Evolutionary conservation across 23 tunicate genomes (phyloP), one percentile per base, ranked within the genome.

Genomic region (Styela clava): DNA sequence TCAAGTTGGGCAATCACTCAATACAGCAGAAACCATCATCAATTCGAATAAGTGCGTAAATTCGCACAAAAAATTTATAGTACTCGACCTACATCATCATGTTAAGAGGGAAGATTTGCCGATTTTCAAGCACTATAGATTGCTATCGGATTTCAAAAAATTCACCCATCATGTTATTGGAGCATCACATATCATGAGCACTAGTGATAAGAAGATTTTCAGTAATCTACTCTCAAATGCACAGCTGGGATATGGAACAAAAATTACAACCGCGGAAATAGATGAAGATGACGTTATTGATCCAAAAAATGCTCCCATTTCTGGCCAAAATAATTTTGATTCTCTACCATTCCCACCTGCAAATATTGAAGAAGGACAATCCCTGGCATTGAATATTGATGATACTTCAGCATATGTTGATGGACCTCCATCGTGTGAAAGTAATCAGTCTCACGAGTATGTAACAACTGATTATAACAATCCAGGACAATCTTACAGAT

Each of bases 191-290:
- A 24, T 24, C 30, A 33, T 0, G 0, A 28, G 30, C 19, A 36
- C 30, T 0, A n/a, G 29, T 24, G 70, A 65, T 24, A 65, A 65
- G 70, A 65, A 65, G 18, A 27, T 65, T 3, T 65, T 65, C 31
- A 3, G 9, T 3, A 65, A 65, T 65, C 31, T 65, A 65, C 70
- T 65, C 18, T 65, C 70, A 27, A 65, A 65, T 65, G 70, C 70
- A 18, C 70, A 65, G 31, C 70, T 65, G 30, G 70, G 70, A 5
- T 65, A 65, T 27, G 31, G 16, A 3, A 24, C 29, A 9, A 65
- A 24, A 18, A 65, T 65, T 65, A 24, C 70, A 65, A 27, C 7
- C 16, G 9, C 30, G 5, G 70, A 65, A 7, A 18, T 7, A 44
- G 56, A 44, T 5, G 56, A 5, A 5, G 56, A 44, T 44, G 7